phyloP scores from a whole-genome alignment of 2,888 invertebrate species.

The Leptinotarsa rubiginosa region DNA sequence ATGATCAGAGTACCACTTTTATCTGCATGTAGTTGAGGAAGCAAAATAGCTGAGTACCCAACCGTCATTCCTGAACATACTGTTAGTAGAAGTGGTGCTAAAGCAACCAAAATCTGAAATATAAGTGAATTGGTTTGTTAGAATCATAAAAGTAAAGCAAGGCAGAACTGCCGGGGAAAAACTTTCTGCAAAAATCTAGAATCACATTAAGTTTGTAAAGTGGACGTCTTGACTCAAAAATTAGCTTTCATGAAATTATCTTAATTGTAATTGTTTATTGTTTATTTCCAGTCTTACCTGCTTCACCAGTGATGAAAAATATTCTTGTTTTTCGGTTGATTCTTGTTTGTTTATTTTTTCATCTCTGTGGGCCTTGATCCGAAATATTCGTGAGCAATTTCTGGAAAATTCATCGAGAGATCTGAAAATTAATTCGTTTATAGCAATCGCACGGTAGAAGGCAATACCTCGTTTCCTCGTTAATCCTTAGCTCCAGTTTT shows the following conservation, averaged over 20 bases:
- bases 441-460: no score
- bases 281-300: neutral
- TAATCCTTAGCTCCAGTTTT: no score
- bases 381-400: neutral
- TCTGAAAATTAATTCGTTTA: neutral
- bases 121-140: neutral
- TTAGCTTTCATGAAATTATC: no score
- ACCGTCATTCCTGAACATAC: conserved; percentile 72
- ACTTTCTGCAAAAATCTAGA: no score
- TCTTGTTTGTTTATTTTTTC: neutral
- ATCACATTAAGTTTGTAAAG: no score
- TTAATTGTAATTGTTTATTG: no score
- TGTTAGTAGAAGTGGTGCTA: conserved; percentile 71
- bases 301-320: neutral
- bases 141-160: no score
- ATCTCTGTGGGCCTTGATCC: neutral
- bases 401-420: neutral
- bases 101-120: conserved; percentile 70
- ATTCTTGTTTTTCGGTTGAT: neutral
- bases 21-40: conserved; percentile 70
- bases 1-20: conserved; percentile 66
- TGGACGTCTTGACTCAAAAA: no score
- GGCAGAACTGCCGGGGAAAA: no score
- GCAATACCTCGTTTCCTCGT: no score
- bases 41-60: conserved; percentile 74